Conservation (phyloP, 92 coral and sea anemone species). For the Palythoa caribaeorum region DNA sequence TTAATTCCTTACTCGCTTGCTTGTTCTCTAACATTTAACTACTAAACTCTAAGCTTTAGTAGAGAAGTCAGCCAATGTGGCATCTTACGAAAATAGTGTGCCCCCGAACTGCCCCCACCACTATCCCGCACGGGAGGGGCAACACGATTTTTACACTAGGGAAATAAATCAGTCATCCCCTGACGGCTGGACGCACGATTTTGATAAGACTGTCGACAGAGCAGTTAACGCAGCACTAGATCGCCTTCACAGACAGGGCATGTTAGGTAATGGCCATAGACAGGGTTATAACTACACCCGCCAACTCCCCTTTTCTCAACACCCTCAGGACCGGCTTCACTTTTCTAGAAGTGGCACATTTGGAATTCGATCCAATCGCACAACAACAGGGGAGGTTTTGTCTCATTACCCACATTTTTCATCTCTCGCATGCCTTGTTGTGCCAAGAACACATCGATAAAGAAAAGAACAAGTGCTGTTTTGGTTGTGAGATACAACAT, state of each 20-base stretch:
- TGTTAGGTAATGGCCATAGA: background rate
- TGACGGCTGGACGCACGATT: background rate
- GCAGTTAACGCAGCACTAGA: background rate
- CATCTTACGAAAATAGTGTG: constrained; percentile 2
- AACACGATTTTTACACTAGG: background rate
- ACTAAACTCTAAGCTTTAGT: background rate
- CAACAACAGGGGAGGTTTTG: background rate
- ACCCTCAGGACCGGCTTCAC: constrained; percentile 5
- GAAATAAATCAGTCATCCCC: constrained; percentile 1
- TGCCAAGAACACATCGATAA: no score
- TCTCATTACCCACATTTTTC: no score
- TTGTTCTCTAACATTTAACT: background rate
- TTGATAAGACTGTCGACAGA: constrained; percentile 1
- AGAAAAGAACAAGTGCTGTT: no score
- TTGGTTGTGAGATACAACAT: no score
- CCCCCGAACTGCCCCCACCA: background rate
- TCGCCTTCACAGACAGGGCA: constrained; percentile 7
- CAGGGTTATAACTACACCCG: background rate
- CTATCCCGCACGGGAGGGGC: background rate
- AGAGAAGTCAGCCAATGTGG: constrained; percentile 7
- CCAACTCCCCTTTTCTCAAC: background rate
- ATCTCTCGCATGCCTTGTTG: no score
- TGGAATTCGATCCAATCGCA: constrained; percentile 1
- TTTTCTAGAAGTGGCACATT: constrained; percentile 7
- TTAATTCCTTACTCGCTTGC: background rate